A percentile compares a stretch with the other conserved stretches of the same genome.
phyloP scores from a whole-genome alignment of 2,888 invertebrate genomes.

The Drosophila kambysellisi region DNA sequence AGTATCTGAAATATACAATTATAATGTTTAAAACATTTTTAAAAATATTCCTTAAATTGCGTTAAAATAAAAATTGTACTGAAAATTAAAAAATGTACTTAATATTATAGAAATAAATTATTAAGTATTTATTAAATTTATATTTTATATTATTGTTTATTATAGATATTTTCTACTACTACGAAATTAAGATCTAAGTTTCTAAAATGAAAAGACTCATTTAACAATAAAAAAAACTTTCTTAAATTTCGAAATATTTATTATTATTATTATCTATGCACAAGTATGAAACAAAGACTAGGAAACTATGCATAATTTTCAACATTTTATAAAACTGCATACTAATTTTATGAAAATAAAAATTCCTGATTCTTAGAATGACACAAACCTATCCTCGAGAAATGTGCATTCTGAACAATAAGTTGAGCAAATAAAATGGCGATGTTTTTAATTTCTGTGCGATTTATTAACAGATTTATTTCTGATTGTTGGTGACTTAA shows the following conservation, averaged over 20 bases:
- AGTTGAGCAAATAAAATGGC: neutral
- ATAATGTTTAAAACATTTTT: neutral
- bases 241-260: too few species aligned
- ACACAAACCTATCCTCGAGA: neutral
- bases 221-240: too few species aligned
- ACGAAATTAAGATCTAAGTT: neutral
- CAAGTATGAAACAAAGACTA: neutral
- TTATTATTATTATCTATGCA: too few species aligned
- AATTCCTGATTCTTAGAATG: fast-evolving
- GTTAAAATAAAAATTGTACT: neutral
- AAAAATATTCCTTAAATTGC: neutral
- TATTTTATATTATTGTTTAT: too few species aligned
- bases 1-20: too few species aligned
- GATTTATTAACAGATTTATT: neutral
- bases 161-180: too few species aligned
- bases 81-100: neutral
- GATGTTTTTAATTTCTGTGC: neutral
- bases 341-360: too few species aligned
- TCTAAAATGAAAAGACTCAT: neutral
- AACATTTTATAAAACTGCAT: neutral
- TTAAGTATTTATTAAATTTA: too few species aligned
- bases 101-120: too few species aligned
- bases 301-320: neutral
- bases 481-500: neutral
- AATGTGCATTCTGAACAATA: neutral